phyloP scores from a whole-genome alignment of 2,888 invertebrate genomes.

The Melieria crassipennis region DNA sequence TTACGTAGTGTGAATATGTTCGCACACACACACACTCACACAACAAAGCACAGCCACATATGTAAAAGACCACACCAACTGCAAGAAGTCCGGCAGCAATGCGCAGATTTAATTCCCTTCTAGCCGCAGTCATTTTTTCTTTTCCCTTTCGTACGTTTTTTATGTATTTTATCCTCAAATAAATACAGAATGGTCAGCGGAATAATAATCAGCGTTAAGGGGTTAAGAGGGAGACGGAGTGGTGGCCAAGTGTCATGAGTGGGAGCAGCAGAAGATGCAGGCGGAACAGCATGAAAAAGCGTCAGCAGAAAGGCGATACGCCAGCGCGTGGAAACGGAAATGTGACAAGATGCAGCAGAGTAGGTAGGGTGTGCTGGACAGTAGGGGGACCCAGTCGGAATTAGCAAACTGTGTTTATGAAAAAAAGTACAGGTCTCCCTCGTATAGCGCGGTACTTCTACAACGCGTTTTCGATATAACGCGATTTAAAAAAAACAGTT shows the following conservation, averaged over 20 bases:
- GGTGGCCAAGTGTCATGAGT: not conserved
- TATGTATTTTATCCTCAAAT: not conserved
- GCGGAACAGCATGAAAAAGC: not conserved
- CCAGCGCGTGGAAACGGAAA: constrained; percentile 46
- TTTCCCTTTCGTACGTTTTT: not conserved
- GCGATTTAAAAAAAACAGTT: no score
- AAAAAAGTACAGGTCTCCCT: no score
- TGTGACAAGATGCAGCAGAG: constrained; percentile 43
- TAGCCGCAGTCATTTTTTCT: not conserved
- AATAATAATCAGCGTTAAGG: constrained; percentile 53
- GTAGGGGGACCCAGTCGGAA: no score
- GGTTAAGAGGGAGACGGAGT: not conserved
- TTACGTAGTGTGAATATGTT: constrained; percentile 56
- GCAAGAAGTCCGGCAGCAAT: constrained; percentile 29
- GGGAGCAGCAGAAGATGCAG: not conserved
- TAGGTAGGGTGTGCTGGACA: not conserved
- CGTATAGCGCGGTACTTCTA: no score
- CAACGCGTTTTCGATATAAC: no score
- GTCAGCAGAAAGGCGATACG: constrained; percentile 34
- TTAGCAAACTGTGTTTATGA: no score
- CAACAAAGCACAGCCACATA: not conserved
- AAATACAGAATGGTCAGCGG: constrained; percentile 50
- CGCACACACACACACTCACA: not conserved
- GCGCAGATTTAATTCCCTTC: constrained; percentile 44
- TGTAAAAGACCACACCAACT: not conserved